A percentile compares a stretch with the other conserved stretches of the same genome.
Evolutionary conservation across 1,140 invertebrate genomes (phyloP).

Genomic region (Tetraneura akinire): DNA sequence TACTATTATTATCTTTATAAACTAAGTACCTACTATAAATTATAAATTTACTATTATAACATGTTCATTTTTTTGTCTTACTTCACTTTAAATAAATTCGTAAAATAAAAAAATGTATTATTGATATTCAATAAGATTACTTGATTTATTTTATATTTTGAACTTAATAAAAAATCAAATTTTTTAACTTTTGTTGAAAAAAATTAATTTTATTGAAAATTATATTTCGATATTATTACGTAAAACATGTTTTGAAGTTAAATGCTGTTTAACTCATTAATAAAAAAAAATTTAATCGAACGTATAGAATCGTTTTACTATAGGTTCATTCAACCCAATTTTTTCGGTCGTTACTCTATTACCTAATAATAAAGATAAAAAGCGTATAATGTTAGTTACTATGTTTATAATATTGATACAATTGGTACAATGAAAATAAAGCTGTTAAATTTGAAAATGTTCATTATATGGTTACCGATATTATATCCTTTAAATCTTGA

Average conservation of each 20-base stretch:
- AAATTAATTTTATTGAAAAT: too few species aligned
- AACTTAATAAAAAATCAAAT: too few species aligned
- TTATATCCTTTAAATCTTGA: neutral
- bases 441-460: neutral
- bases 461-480: neutral
- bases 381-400: conserved; percentile 1
- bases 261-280: neutral
- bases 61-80: too few species aligned
- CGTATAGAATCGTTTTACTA: conserved; percentile 3
- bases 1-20: too few species aligned
- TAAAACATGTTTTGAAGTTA: conserved; percentile 10
- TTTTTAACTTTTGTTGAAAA: too few species aligned
- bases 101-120: too few species aligned
- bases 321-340: conserved; percentile 47
- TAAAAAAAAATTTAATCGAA: conserved; percentile 27
- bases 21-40: too few species aligned
- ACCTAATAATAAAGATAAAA: conserved; percentile 39
- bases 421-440: neutral
- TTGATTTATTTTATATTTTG: too few species aligned
- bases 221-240: too few species aligned
- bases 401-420: conserved; percentile 1
- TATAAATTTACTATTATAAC: too few species aligned
- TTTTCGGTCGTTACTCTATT: conserved; percentile 50
- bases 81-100: too few species aligned
- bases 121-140: too few species aligned